Evolutionary conservation across 2,113 vertebrate genomes (phyloP).

Genomic region (Sylvia atricapilla): DNA sequence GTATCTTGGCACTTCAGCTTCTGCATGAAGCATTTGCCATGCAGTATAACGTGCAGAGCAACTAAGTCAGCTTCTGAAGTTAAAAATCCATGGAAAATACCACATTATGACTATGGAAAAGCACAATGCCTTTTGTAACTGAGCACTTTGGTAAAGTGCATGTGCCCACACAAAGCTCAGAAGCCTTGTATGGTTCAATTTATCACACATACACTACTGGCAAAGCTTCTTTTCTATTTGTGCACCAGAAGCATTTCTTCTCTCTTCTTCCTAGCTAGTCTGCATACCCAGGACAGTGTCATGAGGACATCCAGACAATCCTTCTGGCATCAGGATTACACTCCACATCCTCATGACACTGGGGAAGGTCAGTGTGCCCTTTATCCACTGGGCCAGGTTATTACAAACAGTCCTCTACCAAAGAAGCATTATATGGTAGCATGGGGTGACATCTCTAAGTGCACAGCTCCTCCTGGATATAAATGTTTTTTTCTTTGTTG

Average conservation of each 20-base stretch:
- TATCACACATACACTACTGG: rapidly evolving
- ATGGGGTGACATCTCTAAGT: rapidly evolving
- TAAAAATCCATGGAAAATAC: not conserved
- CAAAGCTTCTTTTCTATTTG: not conserved
- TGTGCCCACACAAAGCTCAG: not conserved
- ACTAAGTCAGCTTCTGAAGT: not conserved
- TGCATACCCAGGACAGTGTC: not conserved
- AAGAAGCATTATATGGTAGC: not conserved
- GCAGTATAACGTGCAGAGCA: not conserved
- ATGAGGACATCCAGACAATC: not conserved
- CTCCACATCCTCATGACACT: not conserved
- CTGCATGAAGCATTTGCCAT: not conserved
- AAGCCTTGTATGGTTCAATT: not conserved
- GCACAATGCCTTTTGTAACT: not conserved
- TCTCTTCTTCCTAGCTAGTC: not conserved
- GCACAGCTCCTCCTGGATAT: not conserved
- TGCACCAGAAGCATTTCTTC: not conserved
- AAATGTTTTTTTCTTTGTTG: not conserved
- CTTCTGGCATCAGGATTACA: not conserved
- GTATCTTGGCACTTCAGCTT: not conserved
- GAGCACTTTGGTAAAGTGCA: not conserved
- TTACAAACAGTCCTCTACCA: not conserved
- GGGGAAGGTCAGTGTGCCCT: not conserved
- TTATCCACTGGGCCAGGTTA: not conserved
- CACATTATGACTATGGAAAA: not conserved